Evolutionary conservation across 2,888 invertebrate genomes (phyloP), one percentile per base, ranked within the genome.

Genomic region (Dicyrtoma fusca): DNA sequence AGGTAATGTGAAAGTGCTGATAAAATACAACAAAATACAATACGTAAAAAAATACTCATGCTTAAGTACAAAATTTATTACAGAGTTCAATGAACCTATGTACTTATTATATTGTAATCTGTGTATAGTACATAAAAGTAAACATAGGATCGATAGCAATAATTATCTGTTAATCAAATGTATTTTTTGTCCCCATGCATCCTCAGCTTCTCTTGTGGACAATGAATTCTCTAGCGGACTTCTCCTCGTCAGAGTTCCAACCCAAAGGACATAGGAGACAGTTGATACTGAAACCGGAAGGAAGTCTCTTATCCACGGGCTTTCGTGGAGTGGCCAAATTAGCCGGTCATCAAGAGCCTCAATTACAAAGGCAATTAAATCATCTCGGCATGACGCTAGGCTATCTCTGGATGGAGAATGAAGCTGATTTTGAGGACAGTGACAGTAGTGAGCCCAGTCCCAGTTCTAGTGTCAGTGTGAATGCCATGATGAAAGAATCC

Each of bases 181-280:
- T 63, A 45, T 44, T 11, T 61, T 25, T 62, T n/a, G n/a, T n/a
- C n/a, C n/a, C n/a, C n/a, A n/a, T n/a, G n/a, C n/a, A n/a, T n/a
- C n/a, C n/a, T 14, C 19, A 72, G 72, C 61, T 73, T 14, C 42
- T 73, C 4, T n/a, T 62, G 6, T 69, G 61, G 64, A 45, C 61
- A 2, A 73, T 73, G 73, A 57, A 73, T 4, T 23, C 62, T 34
- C 45, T 73, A 11, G 34, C 49, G 6, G 73, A 73, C 1, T 73
- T 73, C 42, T 69, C 73, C 8, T 23, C 51, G 1, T 10, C 53
- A 8, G 69, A 73, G 25, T 66, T 66, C 25, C 26, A 57, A 26
- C 14, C 8, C 26, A 34, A 34, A 34, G 13, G 14, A 13, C 23
- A 17, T 3, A 17, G 5, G 4, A 49, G 23, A 47, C 13, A 17